Base-by-base conservation (phyloP, 2,797 vertebrate species). In the Thaleichthys pacificus region DNA sequence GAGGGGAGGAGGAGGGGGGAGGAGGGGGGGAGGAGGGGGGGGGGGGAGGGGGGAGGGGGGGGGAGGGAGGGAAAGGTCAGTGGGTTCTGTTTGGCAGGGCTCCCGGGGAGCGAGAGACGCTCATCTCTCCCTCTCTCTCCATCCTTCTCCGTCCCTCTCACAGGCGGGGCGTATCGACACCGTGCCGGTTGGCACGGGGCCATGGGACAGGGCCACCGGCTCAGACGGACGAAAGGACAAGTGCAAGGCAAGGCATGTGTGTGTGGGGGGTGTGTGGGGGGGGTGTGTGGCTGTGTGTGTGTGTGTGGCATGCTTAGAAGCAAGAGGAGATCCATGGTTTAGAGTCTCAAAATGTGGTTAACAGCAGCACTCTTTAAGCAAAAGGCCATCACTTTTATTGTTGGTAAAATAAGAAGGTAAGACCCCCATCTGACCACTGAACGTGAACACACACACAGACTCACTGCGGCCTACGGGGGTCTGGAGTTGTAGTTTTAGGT, bases 41-140 rank as follows among this genome's bases (percentile, higher is more conserved):
- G 15, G 51, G 30, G 28, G 15, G 61, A 70, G 35, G 61, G 7
- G 4, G 30, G 1, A 11, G 15, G 5, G 6, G 14, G 7, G 5
- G 30, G 72, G 76, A 68, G 42, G 70, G 28, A 75, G 71, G 26
- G 58, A 74, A 49, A 81, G 89, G 91, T 90, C 89, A 88, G 0
- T 72, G 85, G 87, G 93, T 93, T 93, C 85, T 66, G 80, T 76
- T 57, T 93, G 93, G 93, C 92, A 82, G 73, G 11, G 0, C 38
- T 89, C 90, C 92, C 57, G 72, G 80, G 71, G 87, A 92, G 91
- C 89, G 89, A 89, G 69, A 77, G 69, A 61, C 42, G 66, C 66
- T 68, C 35, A 56, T 69, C 63, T 32, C 24, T 38, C 70, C 1
- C 42, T 14, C 42, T 12, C 42, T 12, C 42, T 47, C 11, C 42